Evolutionary conservation across 2,797 vertebrate genomes (phyloP), one percentile per base, ranked within the genome.

Genomic region (Cynopterus sphinx): DNA sequence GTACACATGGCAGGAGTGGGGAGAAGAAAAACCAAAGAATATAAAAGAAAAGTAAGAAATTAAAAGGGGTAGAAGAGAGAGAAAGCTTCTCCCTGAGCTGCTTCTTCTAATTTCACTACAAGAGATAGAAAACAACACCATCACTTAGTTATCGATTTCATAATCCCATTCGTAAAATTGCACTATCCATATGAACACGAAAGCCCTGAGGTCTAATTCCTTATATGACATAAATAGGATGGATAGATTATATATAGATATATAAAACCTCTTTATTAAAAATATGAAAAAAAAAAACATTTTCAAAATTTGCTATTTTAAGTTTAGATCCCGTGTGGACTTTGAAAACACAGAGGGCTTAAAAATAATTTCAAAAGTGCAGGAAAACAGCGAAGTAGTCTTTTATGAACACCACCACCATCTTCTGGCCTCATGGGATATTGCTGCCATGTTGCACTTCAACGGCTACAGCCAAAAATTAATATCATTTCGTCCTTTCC

Each of bases 371-470:
- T 33, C 12, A 87, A 81, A 61, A 67, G 77, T n/a, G 43, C 43
- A 43, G 49, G 59, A 46, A 55, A 87, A 65, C 36, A 41, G n/a
- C 0, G 3, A 61, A 39, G 65, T 31, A 33, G 16, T 61, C 36
- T 70, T 89, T 61, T 78, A 15, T 89, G 43, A 33, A 63, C 96
- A 94, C 6, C 51, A 90, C 36, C 65, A 15, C 96, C 96, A 96
- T 57, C 97, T 95, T 74, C 81, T 96, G 97, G 92, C 68, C 13
- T 2, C 59, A 0, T 16, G 6, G 8, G 70, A 24, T 88, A 92
- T 89, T 94, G 96, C 91, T 67, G 22, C 63, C 26, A 17, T 41
- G 19, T 59, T 79, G 78, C 61, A 36, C 36, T n/a, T 7, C 1
- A n/a, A 85, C 46, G 77, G 9, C 73, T 73, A 57, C 2, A 49